Base-by-base conservation (phyloP, 2,888 invertebrate species). In the Eilema depressum region DNA sequence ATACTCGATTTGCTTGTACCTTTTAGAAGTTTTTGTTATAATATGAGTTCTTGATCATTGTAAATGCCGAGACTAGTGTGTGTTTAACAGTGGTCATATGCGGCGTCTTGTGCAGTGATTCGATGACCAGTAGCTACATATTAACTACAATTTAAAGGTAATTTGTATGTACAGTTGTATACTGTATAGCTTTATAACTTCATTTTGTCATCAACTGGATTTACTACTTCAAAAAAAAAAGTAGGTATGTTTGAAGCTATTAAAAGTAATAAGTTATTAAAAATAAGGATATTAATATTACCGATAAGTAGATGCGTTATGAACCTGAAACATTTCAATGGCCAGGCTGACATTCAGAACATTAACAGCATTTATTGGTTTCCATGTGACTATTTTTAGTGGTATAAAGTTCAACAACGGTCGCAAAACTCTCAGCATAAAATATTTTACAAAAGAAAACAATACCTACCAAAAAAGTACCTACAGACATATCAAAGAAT, bases 401-500 rank as follows among this genome's bases (percentile, higher is more conserved):
- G 7, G 47, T 47, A 17, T 47, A 47, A 47, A 20, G 1, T 53
- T n/a, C 14, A 61, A 61, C 28, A 67, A 41, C 47, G 53, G 62
- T 33, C 53, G 23, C 30, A 56, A 69, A 65, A 30, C 56, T 23
- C 20, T 28, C 71, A 76, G 63, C 53, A 28, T 10, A 33, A 69
- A 59, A 30, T 66, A 26, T 70, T 68, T 61, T 59, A 76, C 71
- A 74, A 68, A 69, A 68, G 47, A 60, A 66, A 53, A 64, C 33
- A 59, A 59, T 37, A 10, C 33, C 37, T 26, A 47, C 37, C 33
- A 47, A 53, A 53, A 53, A 26, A 62, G 47, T 66, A 66, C n/a
- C n/a, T n/a, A n/a, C 70, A 83, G 80, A 83, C 81, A 81, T 85
- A 82, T 82, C 84, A 84, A 88, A 86, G 85, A 87, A 88, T 85